These are phyloP conservation scores for Caenorhabditis becei DNA, from an alignment of 2,888 invertebrate genomes.

Conservation along the genomic window DNA sequence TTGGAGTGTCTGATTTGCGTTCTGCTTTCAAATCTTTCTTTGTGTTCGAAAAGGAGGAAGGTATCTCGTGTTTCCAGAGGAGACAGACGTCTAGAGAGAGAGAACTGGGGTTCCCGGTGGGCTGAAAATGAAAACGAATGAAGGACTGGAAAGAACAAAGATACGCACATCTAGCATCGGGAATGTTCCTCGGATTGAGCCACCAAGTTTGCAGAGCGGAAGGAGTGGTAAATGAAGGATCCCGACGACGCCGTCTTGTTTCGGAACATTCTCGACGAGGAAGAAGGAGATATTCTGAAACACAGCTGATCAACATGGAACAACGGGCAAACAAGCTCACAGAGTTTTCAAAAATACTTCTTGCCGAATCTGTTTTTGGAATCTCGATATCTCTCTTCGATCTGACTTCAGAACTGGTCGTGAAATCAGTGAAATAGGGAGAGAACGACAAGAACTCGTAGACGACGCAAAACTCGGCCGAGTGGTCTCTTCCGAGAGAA, in stretches of 20 bases:
- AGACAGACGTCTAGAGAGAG: slow-evolving; percentile 51
- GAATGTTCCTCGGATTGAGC: slow-evolving; percentile 72
- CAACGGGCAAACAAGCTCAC: slow-evolving; percentile 11
- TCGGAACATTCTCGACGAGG: slow-evolving; percentile 61
- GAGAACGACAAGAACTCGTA: slow-evolving; percentile 71
- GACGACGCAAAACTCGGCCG: slow-evolving; percentile 60
- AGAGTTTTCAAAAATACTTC: too few species aligned
- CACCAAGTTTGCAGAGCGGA: slow-evolving; percentile 69
- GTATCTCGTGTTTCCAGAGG: slow-evolving; percentile 56
- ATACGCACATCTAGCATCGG: slow-evolving; percentile 60
- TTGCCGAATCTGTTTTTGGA: slow-evolving; percentile 48
- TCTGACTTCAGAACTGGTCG: slow-evolving; percentile 39
- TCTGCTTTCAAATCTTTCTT: neutral
- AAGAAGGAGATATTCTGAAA: slow-evolving; percentile 72
- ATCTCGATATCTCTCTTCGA: slow-evolving; percentile 50
- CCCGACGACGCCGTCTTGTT: slow-evolving; percentile 63
- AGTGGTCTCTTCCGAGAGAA: slow-evolving; percentile 18
- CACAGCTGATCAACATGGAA: neutral
- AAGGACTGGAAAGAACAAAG: neutral
- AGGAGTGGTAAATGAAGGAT: slow-evolving; percentile 68
- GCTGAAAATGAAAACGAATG: neutral
- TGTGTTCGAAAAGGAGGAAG: slow-evolving; percentile 42
- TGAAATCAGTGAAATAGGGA: slow-evolving; percentile 69
- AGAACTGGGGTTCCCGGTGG: slow-evolving; percentile 8
- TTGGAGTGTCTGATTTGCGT: slow-evolving; percentile 20